Evolutionary conservation across 2,113 vertebrate genomes (phyloP).

Genomic region (Psittacara wagleri): DNA sequence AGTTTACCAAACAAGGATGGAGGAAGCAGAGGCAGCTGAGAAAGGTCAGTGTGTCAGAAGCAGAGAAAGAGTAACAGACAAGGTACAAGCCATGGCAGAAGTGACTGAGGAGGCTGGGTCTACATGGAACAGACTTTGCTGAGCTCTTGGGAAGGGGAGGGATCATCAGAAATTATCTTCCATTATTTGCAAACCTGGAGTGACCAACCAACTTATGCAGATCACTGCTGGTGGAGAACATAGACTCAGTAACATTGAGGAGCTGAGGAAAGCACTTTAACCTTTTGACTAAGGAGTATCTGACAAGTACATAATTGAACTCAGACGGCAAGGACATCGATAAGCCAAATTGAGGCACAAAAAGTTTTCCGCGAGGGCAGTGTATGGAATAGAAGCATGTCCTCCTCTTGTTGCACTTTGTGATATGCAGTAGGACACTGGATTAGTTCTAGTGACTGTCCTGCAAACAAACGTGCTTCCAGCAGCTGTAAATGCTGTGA

Average conservation of each 20-base stretch:
- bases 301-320: neutral
- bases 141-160: neutral
- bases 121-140: neutral
- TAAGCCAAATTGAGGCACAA: accelerated
- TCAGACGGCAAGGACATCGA: neutral
- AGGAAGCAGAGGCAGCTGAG: neutral
- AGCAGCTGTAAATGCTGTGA: neutral
- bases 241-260: neutral
- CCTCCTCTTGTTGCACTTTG: neutral
- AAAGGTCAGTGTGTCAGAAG: neutral
- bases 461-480: neutral
- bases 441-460: neutral
- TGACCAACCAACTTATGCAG: neutral
- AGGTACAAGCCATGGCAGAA: neutral
- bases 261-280: neutral
- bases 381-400: neutral
- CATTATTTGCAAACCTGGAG: neutral
- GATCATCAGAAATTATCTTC: neutral
- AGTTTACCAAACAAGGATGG: neutral
- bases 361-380: neutral
- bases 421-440: neutral
- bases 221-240: neutral
- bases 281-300: accelerated
- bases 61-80: neutral
- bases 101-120: neutral